Evolutionary conservation across 30 jellyfish, hydroid and myxozoan species (phyloP).

Genomic region (Calvadosia cruxmelitensis): DNA sequence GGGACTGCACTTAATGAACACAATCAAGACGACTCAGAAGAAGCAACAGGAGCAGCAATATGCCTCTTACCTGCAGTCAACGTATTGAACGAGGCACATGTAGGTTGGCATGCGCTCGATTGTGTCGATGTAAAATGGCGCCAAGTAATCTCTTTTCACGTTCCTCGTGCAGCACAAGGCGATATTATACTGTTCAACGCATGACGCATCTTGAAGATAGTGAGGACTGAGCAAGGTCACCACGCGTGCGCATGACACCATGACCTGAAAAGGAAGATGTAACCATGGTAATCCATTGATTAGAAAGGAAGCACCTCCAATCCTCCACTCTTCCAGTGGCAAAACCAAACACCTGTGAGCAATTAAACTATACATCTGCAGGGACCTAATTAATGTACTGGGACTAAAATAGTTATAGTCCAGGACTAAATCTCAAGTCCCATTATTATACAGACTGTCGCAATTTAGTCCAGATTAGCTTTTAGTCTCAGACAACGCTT

Average conservation of each 20-base stretch:
- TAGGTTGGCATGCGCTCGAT: constrained; percentile 66
- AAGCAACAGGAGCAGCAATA: too few relatives aligned
- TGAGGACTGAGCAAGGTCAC: constrained; percentile 48
- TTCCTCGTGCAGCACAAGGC: constrained; percentile 79
- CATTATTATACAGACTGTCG: neutral
- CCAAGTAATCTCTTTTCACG: constrained; percentile 64
- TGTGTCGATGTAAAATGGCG: constrained; percentile 58
- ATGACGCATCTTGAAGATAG: constrained; percentile 33
- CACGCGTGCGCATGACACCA: constrained; percentile 68
- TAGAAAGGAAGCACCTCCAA: too few relatives aligned
- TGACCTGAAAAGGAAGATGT: constrained; percentile 33
- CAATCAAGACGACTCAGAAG: too few relatives aligned
- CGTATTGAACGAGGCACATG: constrained; percentile 70
- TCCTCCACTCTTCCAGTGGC: too few relatives aligned
- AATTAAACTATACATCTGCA: too few relatives aligned
- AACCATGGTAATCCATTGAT: too few relatives aligned
- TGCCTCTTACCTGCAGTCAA: constrained; percentile 80
- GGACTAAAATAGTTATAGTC: neutral
- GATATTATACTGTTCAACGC: constrained; percentile 75
- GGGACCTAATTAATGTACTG: too few relatives aligned
- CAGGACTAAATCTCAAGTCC: too few relatives aligned
- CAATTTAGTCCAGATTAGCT: neutral
- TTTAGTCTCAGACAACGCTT: too few relatives aligned
- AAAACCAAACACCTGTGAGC: too few relatives aligned
- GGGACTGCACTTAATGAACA: too few relatives aligned